phyloP scores from a whole-genome alignment of 2,797 vertebrate species.

The Molothrus ater region DNA sequence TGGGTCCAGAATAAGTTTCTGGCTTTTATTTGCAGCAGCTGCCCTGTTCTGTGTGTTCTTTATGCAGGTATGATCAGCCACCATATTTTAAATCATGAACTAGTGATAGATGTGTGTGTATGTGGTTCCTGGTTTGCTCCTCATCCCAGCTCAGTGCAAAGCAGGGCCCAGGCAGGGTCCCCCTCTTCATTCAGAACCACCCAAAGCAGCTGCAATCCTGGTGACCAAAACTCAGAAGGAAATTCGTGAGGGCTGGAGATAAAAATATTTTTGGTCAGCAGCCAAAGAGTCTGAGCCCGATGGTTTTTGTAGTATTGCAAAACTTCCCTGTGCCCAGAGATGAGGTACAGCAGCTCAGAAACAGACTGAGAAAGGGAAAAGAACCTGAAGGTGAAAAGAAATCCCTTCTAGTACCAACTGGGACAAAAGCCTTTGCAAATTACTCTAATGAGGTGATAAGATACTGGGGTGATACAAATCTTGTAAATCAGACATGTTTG shows the following conservation, averaged over 20 bases:
- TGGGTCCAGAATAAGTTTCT: not conserved
- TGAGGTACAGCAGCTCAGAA: not conserved
- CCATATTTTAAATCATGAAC: not conserved
- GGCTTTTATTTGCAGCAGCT: not conserved
- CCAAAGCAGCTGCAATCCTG: not conserved
- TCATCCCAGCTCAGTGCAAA: not conserved
- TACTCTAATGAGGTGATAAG: not conserved
- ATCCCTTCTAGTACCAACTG: not conserved
- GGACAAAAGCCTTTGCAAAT: slow-evolving; percentile 3
- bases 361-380: not conserved
- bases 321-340: not conserved
- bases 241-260: slow-evolving; percentile 6
- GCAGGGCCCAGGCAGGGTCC: not conserved
- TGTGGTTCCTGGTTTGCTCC: not conserved
- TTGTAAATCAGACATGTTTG: slow-evolving; percentile 4
- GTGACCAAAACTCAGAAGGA: not conserved
- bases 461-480: not conserved
- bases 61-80: not conserved
- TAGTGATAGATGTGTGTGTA: not conserved
- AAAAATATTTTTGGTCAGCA: slow-evolving; percentile 11
- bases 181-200: not conserved
- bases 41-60: not conserved
- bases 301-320: not conserved
- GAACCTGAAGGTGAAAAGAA: not conserved
- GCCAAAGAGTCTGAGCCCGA: not conserved